phyloP scores from a whole-genome alignment of 2,888 invertebrate species.

The Melanophora roralis region DNA sequence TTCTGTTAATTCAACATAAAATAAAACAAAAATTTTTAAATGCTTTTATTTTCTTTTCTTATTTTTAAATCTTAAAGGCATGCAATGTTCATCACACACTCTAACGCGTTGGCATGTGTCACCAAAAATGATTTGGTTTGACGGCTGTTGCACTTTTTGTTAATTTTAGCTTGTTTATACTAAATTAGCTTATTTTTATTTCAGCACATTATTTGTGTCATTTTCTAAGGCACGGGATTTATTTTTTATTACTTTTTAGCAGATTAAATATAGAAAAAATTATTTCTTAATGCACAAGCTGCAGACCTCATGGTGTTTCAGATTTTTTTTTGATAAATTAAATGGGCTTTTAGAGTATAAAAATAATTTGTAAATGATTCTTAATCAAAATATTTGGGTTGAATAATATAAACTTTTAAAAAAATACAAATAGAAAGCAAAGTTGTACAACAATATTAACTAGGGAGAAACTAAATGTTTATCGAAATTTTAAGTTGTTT shows the following conservation, averaged over 20 bases:
- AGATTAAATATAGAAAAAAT: neutral
- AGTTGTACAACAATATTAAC: too few relatives aligned
- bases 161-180: constrained; percentile 32
- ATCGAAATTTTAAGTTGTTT: too few relatives aligned
- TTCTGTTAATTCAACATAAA: too few relatives aligned
- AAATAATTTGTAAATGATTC: too few relatives aligned
- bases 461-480: too few relatives aligned
- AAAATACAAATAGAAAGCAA: too few relatives aligned
- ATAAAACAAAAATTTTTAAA: neutral
- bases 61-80: constrained; percentile 40
- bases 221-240: constrained; percentile 3
- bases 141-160: constrained; percentile 38
- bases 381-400: too few relatives aligned
- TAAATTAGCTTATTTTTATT: constrained; percentile 45
- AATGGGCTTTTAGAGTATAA: too few relatives aligned
- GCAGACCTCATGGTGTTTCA: neutral
- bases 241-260: neutral
- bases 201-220: constrained; percentile 12
- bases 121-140: constrained; percentile 44
- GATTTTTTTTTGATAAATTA: neutral
- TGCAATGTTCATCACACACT: constrained; percentile 22
- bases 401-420: too few relatives aligned
- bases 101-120: constrained; percentile 47
- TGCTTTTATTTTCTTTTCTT: neutral
- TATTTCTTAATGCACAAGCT: neutral